phyloP scores from a whole-genome alignment of 2,888 invertebrate species.

The Mythimna vitellina region DNA sequence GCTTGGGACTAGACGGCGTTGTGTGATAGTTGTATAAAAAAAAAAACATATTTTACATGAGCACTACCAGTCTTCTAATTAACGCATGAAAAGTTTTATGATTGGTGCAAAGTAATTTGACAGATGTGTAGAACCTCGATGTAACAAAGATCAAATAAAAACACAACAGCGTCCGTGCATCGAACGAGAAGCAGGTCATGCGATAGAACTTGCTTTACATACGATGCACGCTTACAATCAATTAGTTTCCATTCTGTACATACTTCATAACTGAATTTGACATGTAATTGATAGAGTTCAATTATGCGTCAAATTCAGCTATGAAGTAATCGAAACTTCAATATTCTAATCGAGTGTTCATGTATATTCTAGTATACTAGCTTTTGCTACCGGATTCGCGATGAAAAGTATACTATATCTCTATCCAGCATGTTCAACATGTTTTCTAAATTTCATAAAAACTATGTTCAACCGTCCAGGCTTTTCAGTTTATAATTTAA shows the following conservation, averaged over 20 bases:
- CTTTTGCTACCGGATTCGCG: background rate
- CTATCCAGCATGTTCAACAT: too few relatives aligned
- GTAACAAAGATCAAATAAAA: conserved; percentile 2
- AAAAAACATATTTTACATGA: background rate
- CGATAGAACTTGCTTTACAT: background rate
- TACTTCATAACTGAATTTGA: too few relatives aligned
- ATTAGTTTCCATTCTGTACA: conserved; percentile 16
- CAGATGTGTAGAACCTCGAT: background rate
- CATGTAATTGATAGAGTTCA: background rate
- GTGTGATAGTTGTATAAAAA: too few relatives aligned
- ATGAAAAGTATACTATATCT: too few relatives aligned
- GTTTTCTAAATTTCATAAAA: background rate
- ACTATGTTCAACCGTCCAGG: background rate
- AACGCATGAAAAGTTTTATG: background rate
- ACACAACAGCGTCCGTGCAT: background rate
- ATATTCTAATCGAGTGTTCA: background rate
- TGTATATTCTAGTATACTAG: background rate
- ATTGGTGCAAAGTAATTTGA: background rate
- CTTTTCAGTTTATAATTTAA: too few relatives aligned
- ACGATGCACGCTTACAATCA: conserved; percentile 17
- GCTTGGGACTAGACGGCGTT: too few relatives aligned
- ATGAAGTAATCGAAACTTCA: conserved; percentile 21
- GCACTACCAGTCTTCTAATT: background rate
- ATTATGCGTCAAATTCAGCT: conserved; percentile 9
- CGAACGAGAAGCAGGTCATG: conserved; percentile 9